Evolutionary conservation across 2,797 vertebrate species (phyloP), one percentile per base, ranked within the genome.

Genomic region (Argyrosomus regius): DNA sequence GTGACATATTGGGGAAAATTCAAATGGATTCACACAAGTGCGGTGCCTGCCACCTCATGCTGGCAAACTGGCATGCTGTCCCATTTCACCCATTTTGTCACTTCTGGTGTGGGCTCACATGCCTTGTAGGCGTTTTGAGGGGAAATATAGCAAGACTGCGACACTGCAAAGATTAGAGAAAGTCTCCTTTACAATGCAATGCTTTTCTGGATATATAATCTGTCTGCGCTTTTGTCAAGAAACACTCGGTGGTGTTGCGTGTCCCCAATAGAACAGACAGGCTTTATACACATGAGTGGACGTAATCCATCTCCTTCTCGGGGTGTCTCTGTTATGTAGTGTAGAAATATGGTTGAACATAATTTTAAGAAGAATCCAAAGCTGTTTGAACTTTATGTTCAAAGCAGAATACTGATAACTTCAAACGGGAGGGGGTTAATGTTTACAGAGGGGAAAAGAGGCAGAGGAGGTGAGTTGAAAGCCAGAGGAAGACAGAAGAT

Each of bases 1-100:
- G 60, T 57, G 17, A 80, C 86, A 76, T 82, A 82, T 75, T 80
- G 64, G 65, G 66, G 62, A 31, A 18, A 24, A 86, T 87, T 93
- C 86, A 89, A 83, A 92, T 66, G 46, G 67, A 66, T 84, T 84
- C 66, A 68, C 76, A 46, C 8, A 22, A 74, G 57, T 72, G 66
- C n/a, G n/a, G 5, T 31, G 77, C 62, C 68, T 75, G 49, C 61
- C 31, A 41, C 52, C 59, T 81, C 88, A 80, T 43, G 77, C 80
- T 73, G 83, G 64, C 73, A 81, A 14, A 46, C 46, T 63, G 16
- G 6, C 70, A 69, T 41, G 67, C 39, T 35, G 72, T 69, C 68
- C 59, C 68, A 59, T 83, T 61, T 90, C 64, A 62, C 71, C 69
- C 64, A 45, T 67, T 83, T 56, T 82, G 79, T 60, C 67, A 35